These are phyloP conservation scores for Epizoanthus rinbou DNA, from an alignment of 92 coral and sea anemone species.

Conservation along the genomic window DNA sequence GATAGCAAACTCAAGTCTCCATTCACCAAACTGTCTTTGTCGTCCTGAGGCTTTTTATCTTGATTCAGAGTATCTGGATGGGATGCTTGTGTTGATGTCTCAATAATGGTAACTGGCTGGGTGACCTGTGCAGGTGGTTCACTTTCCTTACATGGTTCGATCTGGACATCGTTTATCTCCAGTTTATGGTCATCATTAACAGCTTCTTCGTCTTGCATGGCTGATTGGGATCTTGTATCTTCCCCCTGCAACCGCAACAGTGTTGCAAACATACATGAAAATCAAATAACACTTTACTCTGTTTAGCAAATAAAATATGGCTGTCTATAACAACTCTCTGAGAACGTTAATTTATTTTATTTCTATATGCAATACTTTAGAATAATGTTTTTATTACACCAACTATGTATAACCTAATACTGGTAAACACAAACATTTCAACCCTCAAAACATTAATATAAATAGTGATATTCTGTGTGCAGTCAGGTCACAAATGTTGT, in stretches of 20 bases:
- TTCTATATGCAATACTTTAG: no score
- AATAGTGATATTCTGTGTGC: no score
- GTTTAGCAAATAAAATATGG: no score
- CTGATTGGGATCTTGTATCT: neutral
- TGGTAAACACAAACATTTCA: no score
- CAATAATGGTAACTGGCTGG: neutral
- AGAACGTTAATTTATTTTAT: no score
- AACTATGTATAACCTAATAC: no score
- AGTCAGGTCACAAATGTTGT: no score
- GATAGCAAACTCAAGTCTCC: slow-evolving; percentile 22
- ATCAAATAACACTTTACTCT: no score
- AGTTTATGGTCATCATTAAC: neutral
- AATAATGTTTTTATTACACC: no score
- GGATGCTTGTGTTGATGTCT: neutral
- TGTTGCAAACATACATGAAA: no score
- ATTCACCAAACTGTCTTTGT: slow-evolving; percentile 16
- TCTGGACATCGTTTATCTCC: neutral
- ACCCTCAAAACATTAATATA: no score
- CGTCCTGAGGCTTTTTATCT: neutral
- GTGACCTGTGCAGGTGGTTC: neutral
- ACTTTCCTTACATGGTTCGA: neutral
- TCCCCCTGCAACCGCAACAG: neutral
- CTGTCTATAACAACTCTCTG: no score
- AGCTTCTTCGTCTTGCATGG: neutral
- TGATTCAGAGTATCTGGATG: neutral